A percentile compares a stretch with the other conserved stretches of the same genome.
phyloP scores from a whole-genome alignment of 2,797 vertebrate species.

The Sebastes hubbsi region DNA sequence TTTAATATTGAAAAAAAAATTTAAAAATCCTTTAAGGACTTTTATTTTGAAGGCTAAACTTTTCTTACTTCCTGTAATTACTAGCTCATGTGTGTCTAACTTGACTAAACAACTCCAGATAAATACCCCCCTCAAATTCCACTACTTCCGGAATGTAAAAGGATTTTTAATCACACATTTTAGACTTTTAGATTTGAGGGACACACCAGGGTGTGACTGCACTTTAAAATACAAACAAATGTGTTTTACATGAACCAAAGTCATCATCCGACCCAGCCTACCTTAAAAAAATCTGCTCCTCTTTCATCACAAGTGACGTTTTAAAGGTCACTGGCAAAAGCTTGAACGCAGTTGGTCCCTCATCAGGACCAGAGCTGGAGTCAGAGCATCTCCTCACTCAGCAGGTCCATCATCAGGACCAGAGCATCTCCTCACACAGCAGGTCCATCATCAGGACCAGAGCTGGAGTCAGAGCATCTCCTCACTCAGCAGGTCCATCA shows the following conservation, averaged over 20 bases:
- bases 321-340: conserved; percentile 58
- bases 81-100: background rate
- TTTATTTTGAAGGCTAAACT: conserved; percentile 20
- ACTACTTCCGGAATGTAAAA: conserved; percentile 67
- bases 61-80: conserved; percentile 5
- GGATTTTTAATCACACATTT: background rate
- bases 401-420: too few relatives aligned
- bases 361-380: conserved; percentile 21
- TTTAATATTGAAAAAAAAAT: too few relatives aligned
- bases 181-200: background rate
- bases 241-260: background rate
- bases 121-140: conserved; percentile 50
- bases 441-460: too few relatives aligned
- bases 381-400: conserved; percentile 10
- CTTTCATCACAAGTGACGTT: conserved; percentile 60
- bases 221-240: background rate
- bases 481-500: background rate
- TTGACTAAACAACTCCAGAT: conserved; percentile 40
- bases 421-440: conserved; percentile 33
- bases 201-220: background rate
- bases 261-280: background rate
- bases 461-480: background rate
- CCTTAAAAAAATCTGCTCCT: conserved; percentile 13
- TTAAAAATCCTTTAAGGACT: background rate
- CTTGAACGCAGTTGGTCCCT: conserved; percentile 21